Evolutionary conservation across 2,888 invertebrate genomes (phyloP).

Genomic region (Hirtodrosophila duncani): DNA sequence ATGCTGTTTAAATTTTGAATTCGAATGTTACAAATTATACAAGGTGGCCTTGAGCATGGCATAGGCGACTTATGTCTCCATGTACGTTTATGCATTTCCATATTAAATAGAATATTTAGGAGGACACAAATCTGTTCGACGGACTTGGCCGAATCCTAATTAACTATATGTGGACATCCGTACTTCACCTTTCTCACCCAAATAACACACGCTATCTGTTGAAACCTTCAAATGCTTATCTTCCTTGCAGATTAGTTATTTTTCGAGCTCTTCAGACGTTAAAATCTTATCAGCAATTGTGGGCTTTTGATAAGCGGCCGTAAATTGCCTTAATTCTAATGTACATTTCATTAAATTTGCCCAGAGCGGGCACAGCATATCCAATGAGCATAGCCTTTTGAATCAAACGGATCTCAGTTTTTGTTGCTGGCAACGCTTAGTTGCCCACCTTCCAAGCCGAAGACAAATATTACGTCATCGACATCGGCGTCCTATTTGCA

Average conservation of each 20-base stretch:
- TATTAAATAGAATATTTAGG: no score
- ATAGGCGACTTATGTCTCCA: no score
- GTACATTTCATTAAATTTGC: constrained; percentile 53
- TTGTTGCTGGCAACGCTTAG: constrained; percentile 49
- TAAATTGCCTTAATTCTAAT: constrained; percentile 65
- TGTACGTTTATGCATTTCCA: constrained; percentile 20
- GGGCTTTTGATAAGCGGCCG: constrained; percentile 53
- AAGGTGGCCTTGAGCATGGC: constrained; percentile 29
- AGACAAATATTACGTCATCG: constrained; percentile 64
- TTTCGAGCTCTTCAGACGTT: constrained; percentile 44
- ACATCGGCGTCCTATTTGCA: constrained; percentile 68
- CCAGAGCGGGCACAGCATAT: constrained; percentile 34
- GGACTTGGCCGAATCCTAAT: no score
- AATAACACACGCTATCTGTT: no score
- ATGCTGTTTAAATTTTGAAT: constrained; percentile 34
- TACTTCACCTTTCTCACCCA: no score
- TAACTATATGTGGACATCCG: no score
- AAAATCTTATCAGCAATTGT: constrained; percentile 58
- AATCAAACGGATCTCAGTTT: constrained; percentile 37
- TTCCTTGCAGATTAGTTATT: constrained; percentile 47
- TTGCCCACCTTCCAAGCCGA: constrained; percentile 28
- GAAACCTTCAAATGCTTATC: constrained; percentile 55
- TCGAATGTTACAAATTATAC: constrained; percentile 41
- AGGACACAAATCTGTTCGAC: no score
- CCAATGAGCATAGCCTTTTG: constrained; percentile 35